Percentiles rank a stretch among this genome's conserved stretches.
Conservation (phyloP, 1,140 invertebrate genomes). For the Bombus impatiens region DNA sequence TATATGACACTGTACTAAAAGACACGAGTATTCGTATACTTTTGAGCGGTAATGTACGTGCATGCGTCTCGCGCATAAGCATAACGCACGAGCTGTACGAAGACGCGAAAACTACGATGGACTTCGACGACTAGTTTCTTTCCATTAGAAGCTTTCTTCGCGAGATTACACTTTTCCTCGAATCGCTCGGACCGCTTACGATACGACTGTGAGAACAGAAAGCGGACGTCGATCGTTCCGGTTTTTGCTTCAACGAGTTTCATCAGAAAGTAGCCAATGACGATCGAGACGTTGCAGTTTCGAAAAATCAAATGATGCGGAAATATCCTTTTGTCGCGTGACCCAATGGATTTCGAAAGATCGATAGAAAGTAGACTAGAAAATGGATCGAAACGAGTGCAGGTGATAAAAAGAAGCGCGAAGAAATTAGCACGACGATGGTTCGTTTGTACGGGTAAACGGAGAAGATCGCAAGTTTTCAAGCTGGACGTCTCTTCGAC, state of each 20-base stretch:
- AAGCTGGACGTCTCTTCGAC: neutral
- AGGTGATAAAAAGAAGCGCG: neutral
- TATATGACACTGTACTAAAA: too few species aligned
- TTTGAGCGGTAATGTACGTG: neutral
- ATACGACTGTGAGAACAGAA: slow-evolving; percentile 36
- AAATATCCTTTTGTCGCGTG: neutral
- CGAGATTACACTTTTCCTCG: slow-evolving; percentile 7
- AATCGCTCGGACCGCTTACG: neutral
- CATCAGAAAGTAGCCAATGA: neutral
- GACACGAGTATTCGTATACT: too few species aligned
- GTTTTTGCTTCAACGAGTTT: neutral
- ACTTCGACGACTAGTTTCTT: slow-evolving; percentile 10
- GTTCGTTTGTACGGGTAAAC: neutral
- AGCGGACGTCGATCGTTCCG: neutral
- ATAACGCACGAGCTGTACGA: neutral
- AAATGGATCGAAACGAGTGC: neutral
- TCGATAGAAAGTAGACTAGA: neutral
- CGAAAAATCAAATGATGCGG: neutral
- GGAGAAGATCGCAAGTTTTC: neutral
- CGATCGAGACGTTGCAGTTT: neutral
- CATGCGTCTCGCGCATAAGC: slow-evolving; percentile 1
- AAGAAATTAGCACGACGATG: neutral
- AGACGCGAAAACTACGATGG: slow-evolving; percentile 13
- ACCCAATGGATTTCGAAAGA: neutral
- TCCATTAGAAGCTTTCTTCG: slow-evolving; percentile 17